Base-by-base conservation (phyloP, 2,797 vertebrate genomes). In the Sebastes vulpes region DNA sequence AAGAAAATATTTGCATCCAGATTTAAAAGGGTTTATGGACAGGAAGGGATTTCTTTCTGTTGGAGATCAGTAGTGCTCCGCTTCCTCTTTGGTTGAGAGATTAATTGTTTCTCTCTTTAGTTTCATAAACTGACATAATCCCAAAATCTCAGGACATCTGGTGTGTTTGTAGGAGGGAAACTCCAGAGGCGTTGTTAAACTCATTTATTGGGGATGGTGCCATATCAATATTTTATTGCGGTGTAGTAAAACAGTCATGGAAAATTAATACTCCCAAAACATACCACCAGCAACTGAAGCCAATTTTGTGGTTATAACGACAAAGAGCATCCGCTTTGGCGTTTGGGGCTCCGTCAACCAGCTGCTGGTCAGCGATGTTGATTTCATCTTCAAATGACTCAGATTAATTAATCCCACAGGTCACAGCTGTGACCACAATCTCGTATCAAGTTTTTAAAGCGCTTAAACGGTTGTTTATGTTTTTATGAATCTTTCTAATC, bases 81-180 rank as follows among this genome's bases (percentile, higher is more conserved):
- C 50, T 32, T 60, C 21, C 10, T 32, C 21, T 83, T 65, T 72
- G 72, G 26, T 60, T 20, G 3, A 68, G 52, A 85, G 81, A 84
- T 81, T 75, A 69, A 81, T 84, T 65, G 53, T 70, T 77, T 77
- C 21, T 52, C 50, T 58, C 12, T 80, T 81, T 81, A 87, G 59
- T 84, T 86, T 69, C 65, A 26, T 46, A 56, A 84, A 79, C 38
- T 26, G 60, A 67, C 28, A 69, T 74, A 74, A 87, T 83, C 77
- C 76, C 70, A 11, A 77, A 73, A 83, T 86, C 89, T 86, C 83
- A 71, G 72, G 58, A 75, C 91, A 90, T 91, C 89, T 90, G 84
- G 16, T 79, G 65, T 10, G 56, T 72, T 75, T 26, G 64, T 79
- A 20, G 69, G 72, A 77, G 54, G 54, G 53, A 72, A 70, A 73